Base-by-base conservation (phyloP, 2,113 vertebrate species). In the Archocentrus centrarchus region DNA sequence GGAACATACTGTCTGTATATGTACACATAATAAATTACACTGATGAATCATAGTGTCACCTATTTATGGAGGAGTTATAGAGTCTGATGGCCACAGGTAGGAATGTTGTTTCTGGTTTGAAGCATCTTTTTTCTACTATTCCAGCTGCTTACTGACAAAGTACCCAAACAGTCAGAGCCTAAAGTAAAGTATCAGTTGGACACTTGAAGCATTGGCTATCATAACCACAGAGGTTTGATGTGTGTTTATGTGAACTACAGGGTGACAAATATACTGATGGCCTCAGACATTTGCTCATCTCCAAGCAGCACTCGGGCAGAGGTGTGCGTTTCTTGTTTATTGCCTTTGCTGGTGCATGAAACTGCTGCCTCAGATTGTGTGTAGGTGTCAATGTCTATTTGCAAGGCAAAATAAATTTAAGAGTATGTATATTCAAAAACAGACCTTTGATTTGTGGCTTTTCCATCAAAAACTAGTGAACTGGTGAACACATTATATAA, bases 101-200 rank as follows among this genome's bases (percentile, higher is more conserved):
- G 24, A 53, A 0, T 17, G 44, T 53, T 0, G 44, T 32, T 5
- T 70, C 44, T 32, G 13, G 44, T 5, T 24, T 70, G 13, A 50
- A 50, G 5, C 47, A 7, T 17, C 47, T 7, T 50, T 18, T 50
- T 50, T 50, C 14, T 50, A 18, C 15, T 2, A 18, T 53, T 18
- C 47, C 15, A 50, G 47, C 15, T 15, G 44, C 5, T 47, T 15
- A 13, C 11, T 44, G 32, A 59, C 20, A 18, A 24, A 44, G 14
- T 3, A 47, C 9, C 20, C 0, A 9, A 14, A 0, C 5, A 55
- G 30, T 20, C 11, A 58, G 39, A 39, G 37, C 44, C 44, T 70
- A 47, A 20, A 73, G 15, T 20, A 47, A 17, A 32, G 8, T 59
- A 22, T 68, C 35, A 55, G 50, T 3, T 77, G 50, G 41, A 79